Base-by-base conservation (phyloP, 2,888 invertebrate species). In the Byasa hedistus region DNA sequence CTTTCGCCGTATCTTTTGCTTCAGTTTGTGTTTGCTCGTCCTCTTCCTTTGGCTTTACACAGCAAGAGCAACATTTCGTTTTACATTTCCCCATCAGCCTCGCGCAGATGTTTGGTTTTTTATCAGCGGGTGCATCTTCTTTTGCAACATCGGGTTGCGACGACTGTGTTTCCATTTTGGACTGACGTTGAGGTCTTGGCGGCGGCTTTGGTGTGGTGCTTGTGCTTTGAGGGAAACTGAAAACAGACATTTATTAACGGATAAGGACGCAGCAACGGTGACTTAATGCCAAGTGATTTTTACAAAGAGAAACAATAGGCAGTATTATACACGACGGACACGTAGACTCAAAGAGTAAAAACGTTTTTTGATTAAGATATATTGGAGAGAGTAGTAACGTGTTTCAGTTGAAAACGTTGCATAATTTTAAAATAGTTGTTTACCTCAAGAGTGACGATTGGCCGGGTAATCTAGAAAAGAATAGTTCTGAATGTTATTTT, bases 21-120 rank as follows among this genome's bases (percentile, higher is more conserved):
- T 55, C 67, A 5, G 64, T 61, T 36, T 61, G 60, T 44, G 55
- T 61, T 71, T 63, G 65, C 52, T 70, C 77, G 1, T 83, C 85
- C 1, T 82, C 84, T 39, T 83, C 79, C 24, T 76, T 79, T 2
- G 79, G 78, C 70, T 86, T 88, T 24, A 82, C 76, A 69, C 91
- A 93, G 71, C 90, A 89, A n/a, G 92, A 83, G 69, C 93, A 93
- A 70, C 93, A 91, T 71, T 86, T 87, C 10, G 77, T 73, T 66
- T 85, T 87, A 69, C 90, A 91, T 71, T 91, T 91, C 3, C 85
- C 85, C 76, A 89, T 81, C 10, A 91, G 76, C 17, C 91, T 75
- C 44, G 79, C 77, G 70, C 91, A 87, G 65, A 91, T 83, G 76
- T 88, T 91, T 0, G 83, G 83, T 73, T 85, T 87, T 3, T 73